A percentile compares a stretch with the other conserved stretches of the same genome.
phyloP scores from a whole-genome alignment of 2,797 vertebrate species.

The Lycodopsis pacificus region DNA sequence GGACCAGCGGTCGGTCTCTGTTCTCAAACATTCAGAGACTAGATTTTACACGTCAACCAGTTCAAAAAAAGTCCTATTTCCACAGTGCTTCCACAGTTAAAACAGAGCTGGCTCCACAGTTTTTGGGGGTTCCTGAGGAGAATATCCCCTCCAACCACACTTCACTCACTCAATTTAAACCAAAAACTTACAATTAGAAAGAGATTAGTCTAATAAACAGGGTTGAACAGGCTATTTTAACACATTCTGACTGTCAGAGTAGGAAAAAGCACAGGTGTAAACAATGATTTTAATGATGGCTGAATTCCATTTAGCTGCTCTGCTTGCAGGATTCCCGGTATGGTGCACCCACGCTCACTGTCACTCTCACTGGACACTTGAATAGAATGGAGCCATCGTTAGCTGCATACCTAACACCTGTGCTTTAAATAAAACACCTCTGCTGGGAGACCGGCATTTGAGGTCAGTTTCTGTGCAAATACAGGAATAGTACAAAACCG shows the following conservation, averaged over 20 bases:
- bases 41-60: too few species aligned
- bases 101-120: neutral
- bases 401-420: neutral
- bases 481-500: neutral
- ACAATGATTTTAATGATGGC: neutral
- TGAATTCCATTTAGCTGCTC: slow-evolving; percentile 6
- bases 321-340: neutral
- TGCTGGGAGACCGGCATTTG: neutral
- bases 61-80: neutral
- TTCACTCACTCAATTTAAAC: neutral
- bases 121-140: neutral
- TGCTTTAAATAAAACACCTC: neutral
- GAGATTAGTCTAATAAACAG: neutral
- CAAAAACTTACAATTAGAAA: neutral
- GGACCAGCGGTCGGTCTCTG: neutral
- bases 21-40: neutral
- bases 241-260: neutral
- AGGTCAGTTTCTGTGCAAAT: neutral
- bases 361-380: neutral
- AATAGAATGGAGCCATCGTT: neutral
- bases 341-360: neutral
- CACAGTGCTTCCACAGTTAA: neutral
- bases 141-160: neutral
- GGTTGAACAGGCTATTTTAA: neutral
- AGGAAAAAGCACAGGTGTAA: neutral